Percentiles rank a stretch among this genome's conserved stretches.
Evolutionary conservation across 2,113 vertebrate species (phyloP).

Genomic region (Rafetus swinhoei): DNA sequence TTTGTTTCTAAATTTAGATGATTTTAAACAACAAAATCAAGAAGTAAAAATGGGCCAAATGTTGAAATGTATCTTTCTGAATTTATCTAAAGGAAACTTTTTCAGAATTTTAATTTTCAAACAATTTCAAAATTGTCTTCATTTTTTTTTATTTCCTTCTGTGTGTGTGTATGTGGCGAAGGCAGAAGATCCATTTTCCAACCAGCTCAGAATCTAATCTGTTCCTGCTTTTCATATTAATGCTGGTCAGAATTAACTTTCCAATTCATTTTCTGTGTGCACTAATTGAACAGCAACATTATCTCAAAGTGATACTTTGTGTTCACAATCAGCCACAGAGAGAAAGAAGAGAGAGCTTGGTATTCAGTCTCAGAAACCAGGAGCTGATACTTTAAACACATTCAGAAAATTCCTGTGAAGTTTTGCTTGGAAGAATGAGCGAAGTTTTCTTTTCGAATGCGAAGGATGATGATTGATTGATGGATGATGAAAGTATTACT

Average conservation of each 20-base stretch:
- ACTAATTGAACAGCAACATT: not conserved
- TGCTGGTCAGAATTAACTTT: not conserved
- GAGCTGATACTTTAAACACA: not conserved
- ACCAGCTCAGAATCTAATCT: not conserved
- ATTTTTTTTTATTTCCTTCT: not conserved
- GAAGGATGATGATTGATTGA: not conserved
- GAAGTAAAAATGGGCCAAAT: not conserved
- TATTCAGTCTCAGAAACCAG: not conserved
- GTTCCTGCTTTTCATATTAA: not conserved
- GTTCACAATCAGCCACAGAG: not conserved
- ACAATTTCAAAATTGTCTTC: not conserved
- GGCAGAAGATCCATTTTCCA: not conserved
- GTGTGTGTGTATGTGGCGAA: not conserved
- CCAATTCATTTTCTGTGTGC: not conserved
- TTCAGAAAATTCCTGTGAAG: not conserved
- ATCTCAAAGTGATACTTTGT: not conserved
- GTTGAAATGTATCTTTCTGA: not conserved
- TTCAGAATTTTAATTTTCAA: not conserved
- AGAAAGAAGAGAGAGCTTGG: not conserved
- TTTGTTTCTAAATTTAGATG: not conserved
- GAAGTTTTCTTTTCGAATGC: not conserved
- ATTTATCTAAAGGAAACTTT: not conserved
- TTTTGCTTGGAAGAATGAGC: not conserved
- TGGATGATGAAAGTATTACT: not conserved
- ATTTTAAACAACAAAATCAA: not conserved